Evolutionary conservation across 1,140 invertebrate species (phyloP).

Genomic region (Caerostris darwini): DNA sequence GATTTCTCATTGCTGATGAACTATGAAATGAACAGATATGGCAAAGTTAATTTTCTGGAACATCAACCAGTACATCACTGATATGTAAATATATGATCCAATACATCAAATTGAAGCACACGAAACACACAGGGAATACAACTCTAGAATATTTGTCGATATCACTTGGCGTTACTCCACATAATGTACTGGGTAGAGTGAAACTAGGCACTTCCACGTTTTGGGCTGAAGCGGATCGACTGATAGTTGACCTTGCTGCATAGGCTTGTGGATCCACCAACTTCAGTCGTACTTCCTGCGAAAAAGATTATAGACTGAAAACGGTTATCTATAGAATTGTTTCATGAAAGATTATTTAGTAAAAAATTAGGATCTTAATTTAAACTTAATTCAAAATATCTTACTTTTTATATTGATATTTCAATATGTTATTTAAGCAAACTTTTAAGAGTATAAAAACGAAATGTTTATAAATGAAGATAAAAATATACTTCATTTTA

Average conservation of each 20-base stretch:
- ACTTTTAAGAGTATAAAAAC: too few species aligned
- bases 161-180: conserved; percentile 95
- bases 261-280: conserved; percentile 74
- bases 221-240: conserved; percentile 68
- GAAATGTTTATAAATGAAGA: too few species aligned
- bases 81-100: conserved; percentile 98
- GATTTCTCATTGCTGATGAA: conserved; percentile 39
- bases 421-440: too few species aligned
- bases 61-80: conserved; percentile 92
- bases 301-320: not conserved
- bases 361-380: too few species aligned
- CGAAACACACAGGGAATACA: conserved; percentile 97
- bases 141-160: conserved; percentile 98
- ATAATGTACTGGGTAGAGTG: conserved; percentile 92
- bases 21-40: not conserved
- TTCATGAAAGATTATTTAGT: too few species aligned
- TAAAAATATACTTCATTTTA: too few species aligned
- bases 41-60: conserved; percentile 53
- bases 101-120: conserved; percentile 98
- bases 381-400: too few species aligned
- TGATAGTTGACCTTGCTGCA: conserved; percentile 58
- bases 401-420: too few species aligned
- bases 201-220: conserved; percentile 72
- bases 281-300: conserved; percentile 77
- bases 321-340: not conserved